Conservation (phyloP, 2,888 invertebrate genomes). For the Hoplodrina ambigua region DNA sequence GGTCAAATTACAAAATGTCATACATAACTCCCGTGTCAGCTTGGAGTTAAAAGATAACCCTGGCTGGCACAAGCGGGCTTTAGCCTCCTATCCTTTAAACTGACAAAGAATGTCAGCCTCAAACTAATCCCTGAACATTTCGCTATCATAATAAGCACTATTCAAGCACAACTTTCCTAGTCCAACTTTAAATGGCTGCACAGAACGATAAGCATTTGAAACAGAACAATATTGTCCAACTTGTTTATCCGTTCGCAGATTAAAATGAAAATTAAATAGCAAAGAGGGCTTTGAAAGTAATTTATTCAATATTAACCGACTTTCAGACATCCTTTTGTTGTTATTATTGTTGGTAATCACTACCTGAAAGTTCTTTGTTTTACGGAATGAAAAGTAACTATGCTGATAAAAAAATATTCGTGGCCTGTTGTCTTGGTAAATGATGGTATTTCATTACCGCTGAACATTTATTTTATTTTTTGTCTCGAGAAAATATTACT, state of each 20-base stretch:
- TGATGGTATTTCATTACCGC: constrained; percentile 33
- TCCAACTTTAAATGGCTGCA: constrained; percentile 39
- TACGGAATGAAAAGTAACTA: constrained; percentile 17
- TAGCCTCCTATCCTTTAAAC: neutral
- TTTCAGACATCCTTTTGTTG: constrained; percentile 25
- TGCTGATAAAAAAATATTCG: constrained; percentile 21
- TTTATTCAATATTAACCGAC: constrained; percentile 26
- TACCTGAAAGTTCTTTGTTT: constrained; percentile 30
- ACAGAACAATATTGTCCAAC: constrained; percentile 46
- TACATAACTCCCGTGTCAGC: too few relatives aligned
- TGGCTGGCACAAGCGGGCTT: too few relatives aligned
- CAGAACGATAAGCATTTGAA: constrained; percentile 48
- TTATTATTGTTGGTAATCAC: constrained; percentile 3
- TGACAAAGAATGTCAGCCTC: constrained; percentile 10
- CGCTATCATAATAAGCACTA: constrained; percentile 35
- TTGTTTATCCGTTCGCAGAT: constrained; percentile 46
- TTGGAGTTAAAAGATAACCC: too few relatives aligned
- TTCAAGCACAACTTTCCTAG: constrained; percentile 31
- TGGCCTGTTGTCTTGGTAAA: constrained; percentile 27
- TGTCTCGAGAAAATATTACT: constrained; percentile 2
- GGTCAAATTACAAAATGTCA: too few relatives aligned
- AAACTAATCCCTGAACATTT: constrained; percentile 21
- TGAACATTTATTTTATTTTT: constrained; percentile 18
- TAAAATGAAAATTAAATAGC: constrained; percentile 48
- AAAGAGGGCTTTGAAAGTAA: constrained; percentile 31